Conservation (phyloP, 2,113 vertebrate species). For the Epinephelus moara region DNA sequence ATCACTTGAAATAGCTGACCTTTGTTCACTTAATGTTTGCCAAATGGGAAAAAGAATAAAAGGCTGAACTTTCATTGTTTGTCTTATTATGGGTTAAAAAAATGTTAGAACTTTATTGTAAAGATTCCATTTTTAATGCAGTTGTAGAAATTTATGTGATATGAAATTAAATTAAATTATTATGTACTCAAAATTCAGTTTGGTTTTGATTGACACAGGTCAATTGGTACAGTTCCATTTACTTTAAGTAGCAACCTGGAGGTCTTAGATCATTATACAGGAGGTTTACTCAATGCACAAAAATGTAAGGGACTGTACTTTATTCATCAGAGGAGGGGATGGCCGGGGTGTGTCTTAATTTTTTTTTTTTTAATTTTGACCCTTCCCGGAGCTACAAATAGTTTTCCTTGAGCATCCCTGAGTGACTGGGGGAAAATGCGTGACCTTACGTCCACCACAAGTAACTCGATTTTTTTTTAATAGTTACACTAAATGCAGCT, state of each 20-base stretch:
- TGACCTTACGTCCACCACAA: no score
- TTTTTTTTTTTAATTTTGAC: no score
- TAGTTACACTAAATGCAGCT: no score
- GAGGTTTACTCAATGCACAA: not conserved
- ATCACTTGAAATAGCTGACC: slow-evolving; percentile 58
- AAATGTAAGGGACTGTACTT: no score
- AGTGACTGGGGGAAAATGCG: no score
- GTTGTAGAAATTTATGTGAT: not conserved
- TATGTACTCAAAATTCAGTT: not conserved
- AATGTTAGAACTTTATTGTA: not conserved
- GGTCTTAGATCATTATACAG: not conserved
- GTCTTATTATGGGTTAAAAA: not conserved
- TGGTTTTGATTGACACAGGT: not conserved
- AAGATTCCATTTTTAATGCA: not conserved
- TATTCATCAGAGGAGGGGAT: no score
- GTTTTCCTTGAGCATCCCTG: no score
- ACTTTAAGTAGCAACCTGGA: not conserved
- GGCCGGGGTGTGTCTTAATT: no score
- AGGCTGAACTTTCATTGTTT: slow-evolving; percentile 6
- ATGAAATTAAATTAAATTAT: not conserved
- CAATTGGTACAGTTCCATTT: not conserved
- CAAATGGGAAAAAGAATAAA: slow-evolving; percentile 59
- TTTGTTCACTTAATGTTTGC: slow-evolving; percentile 47
- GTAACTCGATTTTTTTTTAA: no score
- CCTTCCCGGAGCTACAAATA: no score